These are phyloP conservation scores for Suillia variegata DNA, from an alignment of 2,888 invertebrate species.

Conservation along the genomic window DNA sequence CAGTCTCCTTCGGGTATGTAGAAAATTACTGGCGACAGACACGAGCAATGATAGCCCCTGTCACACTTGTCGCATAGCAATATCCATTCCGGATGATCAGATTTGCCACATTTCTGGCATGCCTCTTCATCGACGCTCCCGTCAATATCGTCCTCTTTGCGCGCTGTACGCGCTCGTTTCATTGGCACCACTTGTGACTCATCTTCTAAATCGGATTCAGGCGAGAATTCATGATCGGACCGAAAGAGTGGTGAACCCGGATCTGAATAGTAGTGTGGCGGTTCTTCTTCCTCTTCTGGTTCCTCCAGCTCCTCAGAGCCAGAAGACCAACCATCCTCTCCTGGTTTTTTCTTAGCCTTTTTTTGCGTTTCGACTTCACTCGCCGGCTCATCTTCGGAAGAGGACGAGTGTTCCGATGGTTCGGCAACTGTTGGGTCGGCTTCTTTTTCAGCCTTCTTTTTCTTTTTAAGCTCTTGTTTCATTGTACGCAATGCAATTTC, in stretches of 20 bases:
- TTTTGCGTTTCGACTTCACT: conserved; percentile 57
- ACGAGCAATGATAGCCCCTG: conserved; percentile 96
- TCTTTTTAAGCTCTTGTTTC: conserved; percentile 69
- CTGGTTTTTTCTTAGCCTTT: conserved; percentile 58
- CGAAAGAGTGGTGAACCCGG: conserved; percentile 67
- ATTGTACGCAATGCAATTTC: conserved; percentile 73
- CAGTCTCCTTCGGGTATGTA: conserved; percentile 97
- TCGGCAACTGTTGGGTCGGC: conserved; percentile 52
- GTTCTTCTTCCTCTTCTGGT: conserved; percentile 62
- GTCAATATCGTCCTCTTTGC: conserved; percentile 70
- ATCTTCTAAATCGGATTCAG: conserved; percentile 82
- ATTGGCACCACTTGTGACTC: conserved; percentile 70
- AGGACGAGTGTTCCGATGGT: conserved; percentile 47
- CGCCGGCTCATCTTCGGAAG: conserved; percentile 45
- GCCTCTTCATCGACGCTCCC: conserved; percentile 64
- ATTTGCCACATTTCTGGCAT: conserved; percentile 88
- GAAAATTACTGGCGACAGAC: conserved; percentile 89
- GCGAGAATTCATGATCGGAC: conserved; percentile 92
- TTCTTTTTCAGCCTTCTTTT: conserved; percentile 59
- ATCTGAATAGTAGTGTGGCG: conserved; percentile 63
- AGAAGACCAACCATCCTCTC: conserved; percentile 59
- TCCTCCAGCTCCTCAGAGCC: conserved; percentile 61
- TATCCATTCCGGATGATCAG: conserved; percentile 96
- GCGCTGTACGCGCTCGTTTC: conserved; percentile 81
- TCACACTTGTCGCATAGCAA: conserved; percentile 95